Conservation (phyloP, 2,797 vertebrate genomes). For the Enoplosus armatus region DNA sequence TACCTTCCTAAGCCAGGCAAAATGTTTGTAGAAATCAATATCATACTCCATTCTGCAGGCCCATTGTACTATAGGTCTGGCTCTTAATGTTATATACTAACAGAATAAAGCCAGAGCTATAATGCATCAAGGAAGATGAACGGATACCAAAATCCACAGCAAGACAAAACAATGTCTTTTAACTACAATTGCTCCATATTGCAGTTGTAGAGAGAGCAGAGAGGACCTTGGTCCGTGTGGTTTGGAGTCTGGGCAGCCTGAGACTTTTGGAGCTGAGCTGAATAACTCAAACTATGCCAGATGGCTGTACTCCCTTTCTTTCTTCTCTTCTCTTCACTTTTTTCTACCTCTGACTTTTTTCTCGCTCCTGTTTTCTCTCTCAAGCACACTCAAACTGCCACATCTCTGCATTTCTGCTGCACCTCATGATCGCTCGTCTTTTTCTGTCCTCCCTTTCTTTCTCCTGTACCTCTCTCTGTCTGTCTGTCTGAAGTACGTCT, state of each 20-base stretch:
- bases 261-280: constrained; percentile 78
- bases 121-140: constrained; percentile 46
- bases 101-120: constrained; percentile 63
- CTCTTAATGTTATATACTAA: constrained; percentile 72
- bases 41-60: constrained; percentile 95
- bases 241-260: constrained; percentile 78
- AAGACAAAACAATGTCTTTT: constrained; percentile 52
- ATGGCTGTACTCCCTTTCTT: constrained; percentile 76
- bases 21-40: constrained; percentile 98
- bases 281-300: constrained; percentile 84
- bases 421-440: constrained; percentile 40
- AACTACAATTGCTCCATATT: constrained; percentile 69
- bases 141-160: constrained; percentile 44
- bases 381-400: constrained; percentile 33
- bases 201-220: constrained; percentile 69
- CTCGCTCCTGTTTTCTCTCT: constrained; percentile 38
- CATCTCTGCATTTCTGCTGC: constrained; percentile 40
- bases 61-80: constrained; percentile 89
- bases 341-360: constrained; percentile 57
- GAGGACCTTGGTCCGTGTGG: constrained; percentile 84
- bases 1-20: constrained; percentile 97
- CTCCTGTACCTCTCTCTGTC: constrained; percentile 32
- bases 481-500: constrained; percentile 68
- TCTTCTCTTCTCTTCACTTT: constrained; percentile 72
- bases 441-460: constrained; percentile 42